Conservation (phyloP, 2,113 vertebrate species). For the Synchiropus splendidus region DNA sequence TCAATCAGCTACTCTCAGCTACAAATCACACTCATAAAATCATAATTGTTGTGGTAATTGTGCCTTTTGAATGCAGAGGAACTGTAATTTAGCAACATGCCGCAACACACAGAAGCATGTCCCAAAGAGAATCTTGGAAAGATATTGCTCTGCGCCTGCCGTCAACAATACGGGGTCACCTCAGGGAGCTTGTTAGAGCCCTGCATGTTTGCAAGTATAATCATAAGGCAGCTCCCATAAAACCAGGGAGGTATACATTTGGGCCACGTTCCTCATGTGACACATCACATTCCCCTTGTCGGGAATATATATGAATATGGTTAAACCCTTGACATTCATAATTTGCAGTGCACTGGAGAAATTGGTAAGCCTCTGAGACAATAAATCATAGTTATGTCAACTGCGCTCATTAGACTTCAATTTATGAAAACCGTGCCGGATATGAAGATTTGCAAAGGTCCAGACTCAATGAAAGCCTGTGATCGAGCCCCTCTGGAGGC, state of each 20-base stretch:
- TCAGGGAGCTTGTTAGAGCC: constrained; percentile 58
- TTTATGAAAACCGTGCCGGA: constrained; percentile 66
- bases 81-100: constrained; percentile 20
- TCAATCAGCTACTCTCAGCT: constrained; percentile 22
- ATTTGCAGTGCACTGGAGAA: constrained; percentile 52
- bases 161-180: constrained; percentile 42
- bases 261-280: constrained; percentile 38
- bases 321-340: constrained; percentile 58
- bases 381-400: constrained; percentile 67
- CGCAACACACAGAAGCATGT: constrained; percentile 22
- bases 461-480: constrained; percentile 52
- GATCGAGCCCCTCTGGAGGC: constrained; percentile 59
- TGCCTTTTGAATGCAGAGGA: constrained; percentile 21
- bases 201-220: constrained; percentile 45
- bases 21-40: constrained; percentile 21
- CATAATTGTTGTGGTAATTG: constrained; percentile 25
- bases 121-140: constrained; percentile 38
- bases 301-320: constrained; percentile 51
- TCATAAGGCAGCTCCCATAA: constrained; percentile 46
- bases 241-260: constrained; percentile 28
- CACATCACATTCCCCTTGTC: constrained; percentile 37
- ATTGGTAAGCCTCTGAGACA: constrained; percentile 57
- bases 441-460: constrained; percentile 65
- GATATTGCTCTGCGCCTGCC: constrained; percentile 52
- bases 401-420: constrained; percentile 64